phyloP scores from a whole-genome alignment of 2,888 invertebrate genomes.

The Caenorhabditis panamensis region DNA sequence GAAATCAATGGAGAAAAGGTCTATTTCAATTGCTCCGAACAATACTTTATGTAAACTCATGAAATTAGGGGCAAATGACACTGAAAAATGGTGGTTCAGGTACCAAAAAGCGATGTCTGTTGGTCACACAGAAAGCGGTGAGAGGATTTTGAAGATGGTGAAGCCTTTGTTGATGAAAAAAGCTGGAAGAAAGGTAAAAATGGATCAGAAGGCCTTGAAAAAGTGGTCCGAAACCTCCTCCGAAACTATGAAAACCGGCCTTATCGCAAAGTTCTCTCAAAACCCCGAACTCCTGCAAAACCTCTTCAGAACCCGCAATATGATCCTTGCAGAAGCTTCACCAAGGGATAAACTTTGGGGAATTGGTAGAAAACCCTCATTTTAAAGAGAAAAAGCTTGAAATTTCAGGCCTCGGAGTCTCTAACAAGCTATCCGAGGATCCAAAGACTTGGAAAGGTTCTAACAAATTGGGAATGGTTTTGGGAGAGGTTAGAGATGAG shows the following conservation, averaged over 20 bases:
- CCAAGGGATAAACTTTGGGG: conserved; percentile 34
- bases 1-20: conserved; percentile 1
- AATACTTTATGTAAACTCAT: conserved; percentile 47
- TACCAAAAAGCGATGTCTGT: conserved; percentile 27
- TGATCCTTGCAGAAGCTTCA: conserved; percentile 25
- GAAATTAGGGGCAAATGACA: conserved; percentile 1
- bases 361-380: too few species aligned
- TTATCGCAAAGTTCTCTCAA: conserved; percentile 19
- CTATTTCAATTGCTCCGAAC: conserved; percentile 37
- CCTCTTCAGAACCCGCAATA: conserved; percentile 14
- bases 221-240: background rate
- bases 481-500: conserved; percentile 27
- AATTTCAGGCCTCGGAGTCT: conserved; percentile 19
- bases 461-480: conserved; percentile 24
- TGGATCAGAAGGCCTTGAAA: conserved; percentile 18
- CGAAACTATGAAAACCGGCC: conserved; percentile 19
- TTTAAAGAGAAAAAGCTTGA: too few species aligned
- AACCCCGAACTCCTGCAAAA: conserved; percentile 6
- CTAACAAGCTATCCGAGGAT: conserved; percentile 22
- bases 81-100: conserved; percentile 13
- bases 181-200: conserved; percentile 32
- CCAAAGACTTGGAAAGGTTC: conserved; percentile 20
- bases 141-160: conserved; percentile 11
- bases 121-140: background rate
- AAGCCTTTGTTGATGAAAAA: conserved; percentile 36